phyloP scores from a whole-genome alignment of 2,113 vertebrate genomes.

The Chitala chitala region DNA sequence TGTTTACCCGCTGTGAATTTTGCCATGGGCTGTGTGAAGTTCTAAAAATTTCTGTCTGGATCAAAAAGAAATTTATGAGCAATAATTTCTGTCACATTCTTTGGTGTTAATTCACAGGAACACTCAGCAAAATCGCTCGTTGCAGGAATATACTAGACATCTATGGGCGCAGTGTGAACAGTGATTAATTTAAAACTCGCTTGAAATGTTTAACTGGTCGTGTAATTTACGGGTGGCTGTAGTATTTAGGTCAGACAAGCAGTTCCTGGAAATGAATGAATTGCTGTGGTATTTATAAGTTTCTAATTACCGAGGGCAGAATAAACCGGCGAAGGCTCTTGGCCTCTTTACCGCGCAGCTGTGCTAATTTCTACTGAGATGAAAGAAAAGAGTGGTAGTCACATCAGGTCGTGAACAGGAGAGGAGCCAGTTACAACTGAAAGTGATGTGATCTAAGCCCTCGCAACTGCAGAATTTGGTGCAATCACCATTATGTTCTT shows the following conservation, averaged over 20 bases:
- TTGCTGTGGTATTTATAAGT: neutral
- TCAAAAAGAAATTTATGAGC: constrained; percentile 41
- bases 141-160: neutral
- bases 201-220: no score
- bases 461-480: neutral
- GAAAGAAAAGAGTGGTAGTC: constrained; percentile 49
- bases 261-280: neutral
- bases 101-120: constrained; percentile 36
- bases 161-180: no score
- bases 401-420: constrained; percentile 40
- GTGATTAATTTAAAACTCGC: no score
- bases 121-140: neutral
- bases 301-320: neutral
- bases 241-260: neutral
- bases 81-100: constrained; percentile 39
- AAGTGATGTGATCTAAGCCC: constrained; percentile 17
- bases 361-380: constrained; percentile 54
- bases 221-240: no score
- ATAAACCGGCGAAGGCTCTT: constrained; percentile 34
- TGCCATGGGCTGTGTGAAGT: no score
- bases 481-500: no score
- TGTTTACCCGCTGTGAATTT: constrained; percentile 33
- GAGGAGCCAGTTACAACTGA: constrained; percentile 51
- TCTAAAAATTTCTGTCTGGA: constrained; percentile 38
- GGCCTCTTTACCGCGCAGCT: constrained; percentile 45